These are phyloP conservation scores for Sinohyriopsis cumingii DNA, from an alignment of 2,888 invertebrate genomes.

Conservation along the genomic window DNA sequence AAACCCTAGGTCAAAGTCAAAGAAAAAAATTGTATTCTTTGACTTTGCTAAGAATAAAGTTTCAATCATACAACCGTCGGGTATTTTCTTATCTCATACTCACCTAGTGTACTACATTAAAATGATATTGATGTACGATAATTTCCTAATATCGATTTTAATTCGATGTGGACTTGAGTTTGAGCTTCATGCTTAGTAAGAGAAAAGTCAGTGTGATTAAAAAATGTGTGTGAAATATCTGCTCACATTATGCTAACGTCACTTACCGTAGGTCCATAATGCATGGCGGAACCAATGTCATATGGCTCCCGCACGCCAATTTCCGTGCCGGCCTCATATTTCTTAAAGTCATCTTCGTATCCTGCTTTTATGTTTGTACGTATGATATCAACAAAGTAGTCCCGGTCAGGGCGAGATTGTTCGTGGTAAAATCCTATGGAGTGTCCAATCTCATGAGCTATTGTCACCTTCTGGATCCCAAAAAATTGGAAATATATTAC, in stretches of 20 bases:
- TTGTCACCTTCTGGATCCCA: slow-evolving; percentile 46
- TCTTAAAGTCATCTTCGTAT: slow-evolving; percentile 52
- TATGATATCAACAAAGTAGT: slow-evolving; percentile 46
- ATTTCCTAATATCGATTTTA: no score
- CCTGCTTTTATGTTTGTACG: slow-evolving; percentile 43
- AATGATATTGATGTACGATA: no score
- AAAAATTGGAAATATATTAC: not conserved
- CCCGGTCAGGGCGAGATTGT: slow-evolving; percentile 59
- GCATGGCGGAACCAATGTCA: slow-evolving; percentile 64
- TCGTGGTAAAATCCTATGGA: slow-evolving; percentile 62
- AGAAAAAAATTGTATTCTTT: no score
- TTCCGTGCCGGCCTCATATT: slow-evolving; percentile 41
- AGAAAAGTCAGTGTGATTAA: no score
- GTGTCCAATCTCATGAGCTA: slow-evolving; percentile 60
- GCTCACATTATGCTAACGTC: not conserved
- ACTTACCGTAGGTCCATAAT: slow-evolving; percentile 59
- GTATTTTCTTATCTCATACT: no score
- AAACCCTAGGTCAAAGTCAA: no score
- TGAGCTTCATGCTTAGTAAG: no score
- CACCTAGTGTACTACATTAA: no score
- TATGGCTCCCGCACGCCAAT: slow-evolving; percentile 51
- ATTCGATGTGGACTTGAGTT: no score
- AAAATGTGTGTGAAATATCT: no score
- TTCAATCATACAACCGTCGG: no score
- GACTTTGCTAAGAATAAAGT: no score